Evolutionary conservation across 2,113 vertebrate species (phyloP), one percentile per base, ranked within the genome.

Genomic region (Erythrolamprus reginae): DNA sequence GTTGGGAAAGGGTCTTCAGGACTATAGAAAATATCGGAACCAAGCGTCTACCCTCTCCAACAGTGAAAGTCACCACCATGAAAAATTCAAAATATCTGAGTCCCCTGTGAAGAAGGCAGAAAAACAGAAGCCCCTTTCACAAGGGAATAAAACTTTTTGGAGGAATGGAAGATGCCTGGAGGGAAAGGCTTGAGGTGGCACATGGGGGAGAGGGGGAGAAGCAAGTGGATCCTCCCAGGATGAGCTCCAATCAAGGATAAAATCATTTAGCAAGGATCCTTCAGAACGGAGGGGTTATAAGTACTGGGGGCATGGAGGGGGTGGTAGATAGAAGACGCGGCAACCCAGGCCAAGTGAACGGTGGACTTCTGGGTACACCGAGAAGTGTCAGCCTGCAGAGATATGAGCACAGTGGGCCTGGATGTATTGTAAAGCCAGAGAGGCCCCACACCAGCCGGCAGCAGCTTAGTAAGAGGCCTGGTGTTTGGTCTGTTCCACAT

Each of bases 401-500:
- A 88, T 90, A 12, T 93, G 50, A 0, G 92, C 90, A 89, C 92
- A 53, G 13, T 0, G 77, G 83, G 89, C 90, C 93, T 19, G 0
- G 93, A 92, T 89, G 24, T 0, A 91, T 95, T 91, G 92, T 12
- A 86, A 89, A 93, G 93, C 83, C 93, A 89, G 19, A 91, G 95
- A 96, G 96, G 95, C 95, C 95, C 95, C 96, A 94, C 65, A 87
- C 84, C 88, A 84, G 50, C 50, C 90, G 95, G 96, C 97, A 96
- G 97, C 97, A 97, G 98, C 98, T 98, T 98, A 98, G 97, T 24
- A 95, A 98, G 98, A 96, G 98, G 98, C 97, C 98, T 97, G 97
- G 96, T 98, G 98, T 98, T 98, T 98, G 98, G 96, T 97, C 97
- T 97, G 97, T 97, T 97, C 97, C 97, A 97, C 97, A 97, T 97